Percentiles rank a stretch among this genome's conserved stretches.
phyloP scores from a whole-genome alignment of 1,140 invertebrate species.

The Drosophila parabipectinata region DNA sequence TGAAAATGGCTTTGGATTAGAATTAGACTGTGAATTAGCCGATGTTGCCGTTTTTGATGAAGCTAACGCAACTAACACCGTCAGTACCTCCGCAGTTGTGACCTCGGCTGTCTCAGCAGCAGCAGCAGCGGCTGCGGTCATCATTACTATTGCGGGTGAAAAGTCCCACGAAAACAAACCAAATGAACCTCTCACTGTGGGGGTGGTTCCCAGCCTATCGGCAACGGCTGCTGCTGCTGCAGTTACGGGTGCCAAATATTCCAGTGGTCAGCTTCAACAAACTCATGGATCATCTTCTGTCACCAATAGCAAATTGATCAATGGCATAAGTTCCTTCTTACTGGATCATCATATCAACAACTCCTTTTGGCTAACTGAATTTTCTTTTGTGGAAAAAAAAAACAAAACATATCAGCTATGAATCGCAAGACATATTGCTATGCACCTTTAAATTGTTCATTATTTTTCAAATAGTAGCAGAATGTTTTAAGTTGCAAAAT shows the following conservation, averaged over 20 bases:
- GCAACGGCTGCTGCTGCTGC: neutral
- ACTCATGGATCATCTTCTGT: slow-evolving; percentile 16
- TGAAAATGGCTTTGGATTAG: slow-evolving; percentile 51
- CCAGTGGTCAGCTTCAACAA: slow-evolving; percentile 6
- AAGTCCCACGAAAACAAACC: slow-evolving; percentile 55
- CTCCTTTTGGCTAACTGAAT: slow-evolving; percentile 78
- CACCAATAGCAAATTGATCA: slow-evolving; percentile 72
- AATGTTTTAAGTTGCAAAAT: neutral
- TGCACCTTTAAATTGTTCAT: slow-evolving; percentile 1
- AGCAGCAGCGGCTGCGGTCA: slow-evolving; percentile 1
- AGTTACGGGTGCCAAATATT: slow-evolving; percentile 5
- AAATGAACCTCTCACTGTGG: slow-evolving; percentile 47
- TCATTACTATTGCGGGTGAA: slow-evolving; percentile 15
- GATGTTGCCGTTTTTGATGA: neutral
- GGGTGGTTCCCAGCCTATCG: neutral
- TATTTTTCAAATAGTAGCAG: neutral
- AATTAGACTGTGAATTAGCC: slow-evolving; percentile 30
- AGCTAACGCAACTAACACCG: neutral
- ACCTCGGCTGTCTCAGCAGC: neutral
- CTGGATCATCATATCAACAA: slow-evolving; percentile 77
- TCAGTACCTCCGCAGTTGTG: neutral
- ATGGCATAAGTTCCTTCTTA: slow-evolving; percentile 82
- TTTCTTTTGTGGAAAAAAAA: neutral
- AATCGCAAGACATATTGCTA: neutral
- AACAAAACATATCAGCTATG: neutral